Evolutionary conservation across 1,140 invertebrate genomes (phyloP), one percentile per base, ranked within the genome.

Genomic region (Sminthurides bifidus): DNA sequence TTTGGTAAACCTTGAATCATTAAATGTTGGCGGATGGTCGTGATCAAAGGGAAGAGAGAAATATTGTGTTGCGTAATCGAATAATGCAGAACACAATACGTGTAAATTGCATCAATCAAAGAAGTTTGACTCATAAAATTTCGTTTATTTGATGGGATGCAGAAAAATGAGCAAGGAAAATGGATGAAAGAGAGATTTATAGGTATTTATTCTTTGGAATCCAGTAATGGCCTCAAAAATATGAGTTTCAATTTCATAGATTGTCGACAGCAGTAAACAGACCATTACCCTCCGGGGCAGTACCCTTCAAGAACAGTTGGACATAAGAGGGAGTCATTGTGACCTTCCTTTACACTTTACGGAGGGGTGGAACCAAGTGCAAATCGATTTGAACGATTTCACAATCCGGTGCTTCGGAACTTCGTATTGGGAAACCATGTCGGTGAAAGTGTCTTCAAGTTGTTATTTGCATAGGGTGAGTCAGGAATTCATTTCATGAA

Each of bases 341-440:
- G 80, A 78, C 37, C 81, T 81, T 79, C 79, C 79, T 23, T 74
- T 80, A 70, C 70, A 77, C 63, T 66, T 81, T 63, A 79, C 81
- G 66, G 79, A 81, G 59, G 79, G 79, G n/a, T 81, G 79, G 79
- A 81, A 81, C 69, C 75, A 71, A 41, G 50, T 56, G 8, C 51
- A 50, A 24, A 49, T 54, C 14, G 81, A 81, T 68, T 68, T 81
- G 54, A 73, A 76, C 58, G 79, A 81, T 69, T 81, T 81, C 66
- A 78, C 76, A 45, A 68, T 75, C 60, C 70, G 78, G 65, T 80
- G 79, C 17, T 81, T 81, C 67, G 79, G 79, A 44, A 80, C 78
- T 30, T 78, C 77, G 65, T 81, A 81, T 67, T 76, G 79, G 54
- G 79, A 81, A 67, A 81, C 79, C 29, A 68, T 79, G 4, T 65